These are phyloP conservation scores for Ochotona princeps DNA, from an alignment of 2,113 vertebrate genomes.

Conservation along the genomic window DNA sequence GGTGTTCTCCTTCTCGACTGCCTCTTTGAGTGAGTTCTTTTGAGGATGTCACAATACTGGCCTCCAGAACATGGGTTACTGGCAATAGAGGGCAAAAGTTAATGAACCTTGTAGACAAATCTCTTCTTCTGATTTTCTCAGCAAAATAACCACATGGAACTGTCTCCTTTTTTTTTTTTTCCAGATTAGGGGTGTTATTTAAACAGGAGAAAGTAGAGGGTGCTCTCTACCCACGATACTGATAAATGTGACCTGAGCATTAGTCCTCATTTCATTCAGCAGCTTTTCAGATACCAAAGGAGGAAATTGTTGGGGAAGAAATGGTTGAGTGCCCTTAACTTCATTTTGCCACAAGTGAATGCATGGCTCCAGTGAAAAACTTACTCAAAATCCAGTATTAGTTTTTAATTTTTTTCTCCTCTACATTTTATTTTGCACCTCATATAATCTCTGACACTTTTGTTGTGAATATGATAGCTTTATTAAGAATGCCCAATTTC, in stretches of 20 bases:
- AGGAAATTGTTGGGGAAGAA: conserved; percentile 36
- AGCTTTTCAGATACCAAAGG: conserved; percentile 59
- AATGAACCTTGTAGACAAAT: conserved; percentile 95
- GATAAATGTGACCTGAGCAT: conserved; percentile 75
- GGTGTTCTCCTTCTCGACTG: conserved; percentile 91
- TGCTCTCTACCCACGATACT: conserved; percentile 90
- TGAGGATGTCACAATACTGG: conserved; percentile 95
- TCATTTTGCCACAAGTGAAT: conserved; percentile 36
- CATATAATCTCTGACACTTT: not conserved
- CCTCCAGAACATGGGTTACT: conserved; percentile 97
- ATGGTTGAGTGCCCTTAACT: conserved; percentile 48
- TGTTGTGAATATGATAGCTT: not conserved
- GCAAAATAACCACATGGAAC: conserved; percentile 88
- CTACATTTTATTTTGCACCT: not conserved
- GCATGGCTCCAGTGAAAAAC: not conserved
- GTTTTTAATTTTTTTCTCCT: not conserved
- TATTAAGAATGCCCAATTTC: not conserved
- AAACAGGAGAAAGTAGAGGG: conserved; percentile 92
- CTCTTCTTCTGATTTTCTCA: conserved; percentile 91
- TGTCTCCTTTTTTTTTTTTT: conserved; percentile 70
- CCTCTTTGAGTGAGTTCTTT: conserved; percentile 93
- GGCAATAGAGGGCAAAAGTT: conserved; percentile 93
- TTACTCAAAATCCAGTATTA: not conserved
- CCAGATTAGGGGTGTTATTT: conserved; percentile 87
- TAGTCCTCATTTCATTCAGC: conserved; percentile 52